Base-by-base conservation (phyloP, 1,140 invertebrate species). In the Diprion similis region DNA sequence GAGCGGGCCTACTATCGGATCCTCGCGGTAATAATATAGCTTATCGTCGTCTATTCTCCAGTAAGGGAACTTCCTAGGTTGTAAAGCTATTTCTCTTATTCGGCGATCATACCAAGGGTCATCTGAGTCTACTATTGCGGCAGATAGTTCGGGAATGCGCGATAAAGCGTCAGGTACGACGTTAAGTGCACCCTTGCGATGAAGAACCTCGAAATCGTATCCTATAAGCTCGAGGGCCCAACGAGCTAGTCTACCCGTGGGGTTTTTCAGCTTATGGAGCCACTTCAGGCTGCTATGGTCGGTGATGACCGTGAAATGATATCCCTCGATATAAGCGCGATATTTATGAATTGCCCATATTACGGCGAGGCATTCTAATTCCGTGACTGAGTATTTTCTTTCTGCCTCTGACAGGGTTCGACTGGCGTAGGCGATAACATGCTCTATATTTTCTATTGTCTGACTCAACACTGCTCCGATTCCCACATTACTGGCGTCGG, bases 291-390 rank as follows among this genome's bases (percentile, higher is more conserved):
- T 68, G 11, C 74, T 73, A 66, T 86, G 83, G 64, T 88, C 85
- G 7, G 80, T 86, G 17, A 78, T 24, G 3, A 85, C 78, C 3
- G 47, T 80, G 66, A 87, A 86, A 10, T 82, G 75, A 10, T 70
- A 77, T n/a, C 79, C 79, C 45, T 77, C 66, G n/a, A 88, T 24
- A 73, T 82, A 88, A 48, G 72, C 68, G 46, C 73, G 17, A 46
- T 79, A 81, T 11, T 80, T 68, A 59, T 80, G 73, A 10, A 86
- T 78, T 0, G 81, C 86, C 83, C 84, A 88, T 1, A 91, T 78
- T 6, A 91, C 80, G 0, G 89, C 89, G 1, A 90, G 75, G 80
- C 73, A 74, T 83, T 90, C 89, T 67, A 82, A 73, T 73, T 91
- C 89, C 0, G 84, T 87, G 8, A 80, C 84, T 1, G 76, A 74